These are phyloP conservation scores for Odocoileus virginianus DNA, from an alignment of 2,113 vertebrate genomes.

Conservation along the genomic window DNA sequence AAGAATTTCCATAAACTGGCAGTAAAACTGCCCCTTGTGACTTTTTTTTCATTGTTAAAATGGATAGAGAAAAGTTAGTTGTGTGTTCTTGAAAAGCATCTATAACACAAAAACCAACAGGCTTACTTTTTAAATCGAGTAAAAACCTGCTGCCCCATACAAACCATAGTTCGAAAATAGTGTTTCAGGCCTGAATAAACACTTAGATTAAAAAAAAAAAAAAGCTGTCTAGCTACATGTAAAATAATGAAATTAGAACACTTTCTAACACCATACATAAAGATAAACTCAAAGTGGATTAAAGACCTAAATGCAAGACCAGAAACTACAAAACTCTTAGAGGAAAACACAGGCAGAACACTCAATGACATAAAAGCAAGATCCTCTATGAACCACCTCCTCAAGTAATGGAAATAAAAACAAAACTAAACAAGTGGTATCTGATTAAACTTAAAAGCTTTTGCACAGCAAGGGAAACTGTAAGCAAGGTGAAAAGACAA, in stretches of 20 bases:
- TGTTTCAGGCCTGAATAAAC: neutral
- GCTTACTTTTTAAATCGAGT: neutral
- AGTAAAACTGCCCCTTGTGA: neutral
- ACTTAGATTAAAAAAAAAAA: neutral
- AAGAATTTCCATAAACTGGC: neutral
- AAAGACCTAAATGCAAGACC: neutral
- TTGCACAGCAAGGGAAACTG: neutral
- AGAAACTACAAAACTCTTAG: neutral
- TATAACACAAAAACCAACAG: neutral
- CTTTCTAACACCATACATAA: neutral
- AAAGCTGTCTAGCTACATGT: neutral
- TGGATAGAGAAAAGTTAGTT: neutral
- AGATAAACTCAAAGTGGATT: neutral
- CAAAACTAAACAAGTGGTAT: neutral
- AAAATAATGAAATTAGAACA: neutral
- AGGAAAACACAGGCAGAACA: neutral
- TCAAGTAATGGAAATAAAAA: neutral
- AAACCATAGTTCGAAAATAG: neutral
- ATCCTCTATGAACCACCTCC: neutral
- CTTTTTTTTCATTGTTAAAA: neutral
- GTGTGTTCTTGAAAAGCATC: neutral
- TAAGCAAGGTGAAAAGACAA: neutral
- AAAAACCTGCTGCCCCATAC: neutral
- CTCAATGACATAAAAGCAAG: neutral
- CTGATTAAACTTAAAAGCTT: neutral